Evolutionary conservation across 2,797 vertebrate species (phyloP).

Genomic region (Huso huso): DNA sequence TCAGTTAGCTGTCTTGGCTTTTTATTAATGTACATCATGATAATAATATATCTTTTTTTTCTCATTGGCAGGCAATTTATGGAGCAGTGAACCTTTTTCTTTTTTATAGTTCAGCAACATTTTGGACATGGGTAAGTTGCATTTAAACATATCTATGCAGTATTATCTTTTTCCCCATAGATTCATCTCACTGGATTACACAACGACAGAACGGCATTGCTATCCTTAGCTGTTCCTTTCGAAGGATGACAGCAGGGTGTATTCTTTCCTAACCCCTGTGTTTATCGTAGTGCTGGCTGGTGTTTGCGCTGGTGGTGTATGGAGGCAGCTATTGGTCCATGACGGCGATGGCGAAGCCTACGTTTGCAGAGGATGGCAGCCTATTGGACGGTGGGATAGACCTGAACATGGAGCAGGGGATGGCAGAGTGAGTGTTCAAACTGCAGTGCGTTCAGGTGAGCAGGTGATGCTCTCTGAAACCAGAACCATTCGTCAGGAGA

Average conservation of each 20-base stretch:
- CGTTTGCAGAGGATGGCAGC: conserved; percentile 78
- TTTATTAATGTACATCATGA: background rate
- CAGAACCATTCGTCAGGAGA: too few relatives aligned
- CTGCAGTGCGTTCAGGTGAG: conserved; percentile 57
- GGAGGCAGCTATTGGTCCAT: conserved; percentile 78
- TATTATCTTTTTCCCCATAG: conserved; percentile 18
- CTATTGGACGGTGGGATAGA: conserved; percentile 91
- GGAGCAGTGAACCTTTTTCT: conserved; percentile 70
- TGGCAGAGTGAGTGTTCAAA: conserved; percentile 88
- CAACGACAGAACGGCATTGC: background rate
- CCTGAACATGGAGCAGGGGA: conserved; percentile 97
- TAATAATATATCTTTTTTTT: conserved; percentile 4
- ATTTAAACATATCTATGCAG: background rate
- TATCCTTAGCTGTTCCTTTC: too few relatives aligned
- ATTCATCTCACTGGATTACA: background rate
- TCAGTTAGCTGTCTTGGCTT: background rate
- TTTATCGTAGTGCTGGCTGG: conserved; percentile 49
- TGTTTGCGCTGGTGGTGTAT: conserved; percentile 67
- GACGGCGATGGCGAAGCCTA: conserved; percentile 86
- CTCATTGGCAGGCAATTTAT: conserved; percentile 70
- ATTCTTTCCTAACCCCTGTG: background rate
- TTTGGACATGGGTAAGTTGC: conserved; percentile 87
- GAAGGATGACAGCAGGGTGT: background rate
- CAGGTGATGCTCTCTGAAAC: conserved; percentile 42
- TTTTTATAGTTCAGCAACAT: conserved; percentile 74